Evolutionary conservation across 1,140 invertebrate genomes (phyloP), one percentile per base, ranked within the genome.

Genomic region (Yoshiicerus persimilis): DNA sequence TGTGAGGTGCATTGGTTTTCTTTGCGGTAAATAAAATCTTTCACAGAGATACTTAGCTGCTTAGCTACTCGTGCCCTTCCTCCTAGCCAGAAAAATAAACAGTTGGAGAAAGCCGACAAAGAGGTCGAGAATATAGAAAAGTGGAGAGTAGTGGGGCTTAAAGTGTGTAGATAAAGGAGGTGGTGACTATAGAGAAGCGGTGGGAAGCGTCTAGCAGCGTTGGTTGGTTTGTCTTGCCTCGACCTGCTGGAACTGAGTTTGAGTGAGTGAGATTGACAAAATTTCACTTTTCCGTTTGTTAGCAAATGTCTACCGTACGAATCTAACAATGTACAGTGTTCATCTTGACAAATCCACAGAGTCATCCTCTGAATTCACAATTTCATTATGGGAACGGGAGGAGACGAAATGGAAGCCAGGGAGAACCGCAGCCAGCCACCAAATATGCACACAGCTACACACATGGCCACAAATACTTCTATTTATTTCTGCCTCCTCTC

Each of bases 361-460:
- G 85, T 89, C 88, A 80, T 75, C 64, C 38, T 38, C 87, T 62
- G 90, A 90, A 90, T 90, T 88, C 87, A 89, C 88, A 90, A 90
- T 90, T 87, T 90, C 90, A 90, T 90, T 90, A 89, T 70, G 56
- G 41, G 62, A 20, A 75, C 38, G 25, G 6, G 32, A 77, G 23
- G 16, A 66, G n/a, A 64, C n/a, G n/a, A n/a, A n/a, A n/a, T n/a
- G n/a, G n/a, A 56, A 56, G 16, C 16, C 16, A 41, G 16, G 47
- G 16, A n/a, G 5, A 16, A 2, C 47, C 4, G 13, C 47, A 56
- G 13, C 20, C 13, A 77, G 5, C 75, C 34, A 80, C 75, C 47
- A n/a, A n/a, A n/a, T n/a, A n/a, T n/a, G n/a, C 11, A 64, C 25
- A 86, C 62, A 25, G 34, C 4, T 32, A 39, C 75, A 34, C 75